Evolutionary conservation across 2,797 vertebrate genomes (phyloP).

Genomic region (Leptatherina wallacei): DNA sequence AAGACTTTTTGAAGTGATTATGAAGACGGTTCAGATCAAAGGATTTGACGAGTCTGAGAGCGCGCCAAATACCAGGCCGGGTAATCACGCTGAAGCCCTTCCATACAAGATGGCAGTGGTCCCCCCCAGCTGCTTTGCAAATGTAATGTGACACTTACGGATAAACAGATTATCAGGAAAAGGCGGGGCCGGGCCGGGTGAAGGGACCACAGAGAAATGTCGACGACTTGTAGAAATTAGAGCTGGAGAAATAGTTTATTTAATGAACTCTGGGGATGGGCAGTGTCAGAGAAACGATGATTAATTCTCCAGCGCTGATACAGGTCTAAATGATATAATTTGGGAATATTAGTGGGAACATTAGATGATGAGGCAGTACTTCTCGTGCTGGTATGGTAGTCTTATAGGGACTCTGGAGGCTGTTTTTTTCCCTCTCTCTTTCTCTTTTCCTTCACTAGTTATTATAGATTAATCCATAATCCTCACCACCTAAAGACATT

Average conservation of each 20-base stretch:
- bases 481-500: constrained; percentile 77
- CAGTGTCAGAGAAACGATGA: constrained; percentile 61
- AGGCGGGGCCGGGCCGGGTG: constrained; percentile 34
- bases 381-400: constrained; percentile 33
- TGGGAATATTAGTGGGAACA: constrained; percentile 63
- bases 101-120: constrained; percentile 70
- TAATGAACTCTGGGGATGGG: constrained; percentile 65
- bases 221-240: constrained; percentile 56
- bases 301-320: constrained; percentile 59
- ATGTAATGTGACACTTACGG: constrained; percentile 80
- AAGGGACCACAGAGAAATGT: constrained; percentile 33
- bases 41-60: constrained; percentile 83
- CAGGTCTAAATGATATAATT: constrained; percentile 69
- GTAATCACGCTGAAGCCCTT: constrained; percentile 78
- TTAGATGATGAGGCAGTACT: constrained; percentile 67
- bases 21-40: constrained; percentile 84
- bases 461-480: constrained; percentile 80
- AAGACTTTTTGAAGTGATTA: constrained; percentile 84
- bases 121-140: constrained; percentile 77
- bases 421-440: constrained; percentile 35
- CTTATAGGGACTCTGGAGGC: constrained; percentile 37
- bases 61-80: constrained; percentile 75
- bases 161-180: constrained; percentile 83
- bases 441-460: constrained; percentile 68
- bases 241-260: constrained; percentile 53